phyloP scores from a whole-genome alignment of 2,113 vertebrate genomes.

The Mus musculus region DNA sequence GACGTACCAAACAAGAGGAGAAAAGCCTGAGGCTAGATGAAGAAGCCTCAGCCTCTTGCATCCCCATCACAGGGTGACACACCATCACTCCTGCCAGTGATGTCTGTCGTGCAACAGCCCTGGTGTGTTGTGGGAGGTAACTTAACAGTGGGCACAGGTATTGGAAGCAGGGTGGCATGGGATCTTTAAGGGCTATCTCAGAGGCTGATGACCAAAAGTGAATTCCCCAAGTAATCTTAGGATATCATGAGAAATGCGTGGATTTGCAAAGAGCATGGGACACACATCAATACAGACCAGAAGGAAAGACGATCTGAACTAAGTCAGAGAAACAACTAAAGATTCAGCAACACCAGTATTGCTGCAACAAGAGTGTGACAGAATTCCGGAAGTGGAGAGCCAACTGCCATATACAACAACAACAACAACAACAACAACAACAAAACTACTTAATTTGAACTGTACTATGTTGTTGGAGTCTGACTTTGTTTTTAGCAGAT shows the following conservation, averaged over 20 bases:
- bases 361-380: background rate
- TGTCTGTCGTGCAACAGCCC: background rate
- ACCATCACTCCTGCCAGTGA: background rate
- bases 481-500: slow-evolving; percentile 9
- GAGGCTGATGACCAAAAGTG: background rate
- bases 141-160: background rate
- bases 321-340: background rate
- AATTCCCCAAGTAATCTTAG: background rate
- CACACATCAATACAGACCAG: background rate
- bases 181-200: background rate
- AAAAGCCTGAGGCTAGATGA: background rate
- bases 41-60: no score
- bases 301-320: background rate
- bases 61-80: background rate
- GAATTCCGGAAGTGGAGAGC: background rate
- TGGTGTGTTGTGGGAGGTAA: background rate
- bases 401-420: background rate
- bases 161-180: background rate
- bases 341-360: background rate
- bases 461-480: background rate
- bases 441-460: background rate
- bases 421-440: background rate
- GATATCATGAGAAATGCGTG: background rate
- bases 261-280: background rate
- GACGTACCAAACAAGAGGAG: no score